Base-by-base conservation (phyloP, 2,113 vertebrate genomes). In the Onychorhynchus coronatus region DNA sequence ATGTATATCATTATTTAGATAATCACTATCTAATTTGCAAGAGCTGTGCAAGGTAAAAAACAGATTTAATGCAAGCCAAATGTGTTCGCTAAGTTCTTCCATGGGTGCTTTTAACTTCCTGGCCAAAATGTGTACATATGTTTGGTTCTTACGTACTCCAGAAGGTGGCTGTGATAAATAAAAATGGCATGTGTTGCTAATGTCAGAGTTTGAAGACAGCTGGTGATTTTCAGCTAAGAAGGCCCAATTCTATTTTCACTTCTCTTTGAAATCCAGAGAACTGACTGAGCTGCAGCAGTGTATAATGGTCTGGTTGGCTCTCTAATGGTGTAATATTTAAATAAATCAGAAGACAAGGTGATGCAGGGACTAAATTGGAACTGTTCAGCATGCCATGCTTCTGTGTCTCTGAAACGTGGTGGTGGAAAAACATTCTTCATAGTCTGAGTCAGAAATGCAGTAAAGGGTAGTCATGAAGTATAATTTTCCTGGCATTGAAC, bases 181-280 rank as follows among this genome's bases (percentile, higher is more conserved):
- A 91, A 96, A 95, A 65, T 91, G 84, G 50, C 87, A 82, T 95
- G 85, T 91, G 79, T 85, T 96, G 44, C 82, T 73, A 91, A 65
- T 31, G 11, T 72, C 61, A 77, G 91, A 68, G 23, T 91, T 90
- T 80, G 88, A 86, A 89, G 89, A 61, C 82, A 96, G 87, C 72
- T 91, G 91, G 58, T 89, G 76, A 58, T 93, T 94, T 88, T 67
- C 82, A 88, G 59, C 47, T 79, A 84, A 88, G 68, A 63, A 91
- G 91, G 41, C 46, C 63, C 21, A 61, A 61, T 88, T 96, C 88
- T 86, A 23, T 88, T 96, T 97, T 95, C 59, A 82, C 15, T 88
- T 67, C 73, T 55, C 71, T 85, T 87, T 80, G 85, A 94, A 76
- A 91, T 86, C 17, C 19, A 28, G 52, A 76, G 39, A 42, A 49